Evolutionary conservation across 2,797 vertebrate genomes (phyloP).

Genomic region (Scomberomorus guttatus): DNA sequence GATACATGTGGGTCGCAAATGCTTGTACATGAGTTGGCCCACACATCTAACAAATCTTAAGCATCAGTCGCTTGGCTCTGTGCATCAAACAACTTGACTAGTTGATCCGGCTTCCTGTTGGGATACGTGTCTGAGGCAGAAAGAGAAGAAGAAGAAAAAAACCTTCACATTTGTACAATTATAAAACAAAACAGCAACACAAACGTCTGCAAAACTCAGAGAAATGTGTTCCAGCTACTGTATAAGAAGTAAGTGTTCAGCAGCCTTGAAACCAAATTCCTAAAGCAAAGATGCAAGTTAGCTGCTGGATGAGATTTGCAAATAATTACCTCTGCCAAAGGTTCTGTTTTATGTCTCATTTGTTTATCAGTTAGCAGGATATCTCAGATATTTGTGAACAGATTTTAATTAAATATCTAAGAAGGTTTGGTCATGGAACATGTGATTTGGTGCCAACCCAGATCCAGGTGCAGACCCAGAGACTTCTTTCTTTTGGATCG

Average conservation of each 20-base stretch:
- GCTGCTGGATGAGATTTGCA: constrained; percentile 2
- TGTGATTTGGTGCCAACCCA: background rate
- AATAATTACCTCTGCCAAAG: background rate
- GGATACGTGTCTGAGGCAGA: background rate
- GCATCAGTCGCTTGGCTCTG: background rate
- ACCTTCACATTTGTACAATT: background rate
- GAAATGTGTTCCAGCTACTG: background rate
- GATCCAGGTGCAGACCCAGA: constrained; percentile 25
- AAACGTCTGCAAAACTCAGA: background rate
- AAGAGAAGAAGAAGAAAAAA: background rate
- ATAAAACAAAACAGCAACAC: background rate
- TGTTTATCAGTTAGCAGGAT: constrained; percentile 4
- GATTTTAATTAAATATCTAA: constrained; percentile 13
- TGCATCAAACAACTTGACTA: background rate
- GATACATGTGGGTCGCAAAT: background rate
- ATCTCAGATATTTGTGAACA: background rate
- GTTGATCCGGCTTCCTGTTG: background rate
- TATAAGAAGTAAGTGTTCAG: background rate
- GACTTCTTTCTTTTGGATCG: too few species aligned
- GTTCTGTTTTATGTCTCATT: constrained; percentile 19
- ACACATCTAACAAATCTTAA: background rate
- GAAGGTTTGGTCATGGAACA: background rate
- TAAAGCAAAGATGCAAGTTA: background rate
- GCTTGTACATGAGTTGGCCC: background rate
- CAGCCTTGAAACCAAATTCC: constrained; percentile 1